Base-by-base conservation (phyloP, 2,888 invertebrate species). In the Drosophila anomalata region DNA sequence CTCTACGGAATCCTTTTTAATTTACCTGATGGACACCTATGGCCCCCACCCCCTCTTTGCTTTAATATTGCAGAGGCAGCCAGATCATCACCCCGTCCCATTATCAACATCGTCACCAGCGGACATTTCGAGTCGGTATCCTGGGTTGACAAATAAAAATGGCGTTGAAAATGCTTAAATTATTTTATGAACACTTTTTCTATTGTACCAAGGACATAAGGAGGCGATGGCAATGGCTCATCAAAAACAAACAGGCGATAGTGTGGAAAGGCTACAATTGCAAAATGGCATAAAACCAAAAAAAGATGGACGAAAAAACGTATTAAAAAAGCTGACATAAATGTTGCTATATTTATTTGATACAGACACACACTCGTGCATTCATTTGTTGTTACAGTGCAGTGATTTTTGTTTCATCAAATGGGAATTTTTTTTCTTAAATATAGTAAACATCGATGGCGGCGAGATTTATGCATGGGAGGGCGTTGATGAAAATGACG, bases 111-210 rank as follows among this genome's bases (percentile, higher is more conserved):
- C 12, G 44, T 14, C 17, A 31, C 46, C 48, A 57, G 9, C 9
- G 22, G 22, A 26, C 53, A 52, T 39, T 42, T 52, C 33, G 24
- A 22, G 14, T 33, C 14, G 22, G 11, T 22, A 20, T 11, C 41
- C 41, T 41, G 41, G 17, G 8, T 17, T 12, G 42, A 24, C 33
- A 41, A 24, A 14, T n/a, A 73, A 73, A 57, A 54, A 57, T 17
- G 63, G 55, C 51, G 54, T 66, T 77, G 74, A 77, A 68, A 69
- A 68, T 75, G 31, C 77, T 73, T 72, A 75, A 78, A 78, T 78
- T 77, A 77, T 78, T 77, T 74, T 60, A 65, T 72, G 42, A 59
- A 48, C 36, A 17, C 52, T 31, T 51, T 52, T 44, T 56, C 33
- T 7, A 47, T 29, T 62, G 69, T 54, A 14, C 47, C 54, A 54